Base-by-base conservation (phyloP, 2,888 invertebrate species). In the Empis livida region DNA sequence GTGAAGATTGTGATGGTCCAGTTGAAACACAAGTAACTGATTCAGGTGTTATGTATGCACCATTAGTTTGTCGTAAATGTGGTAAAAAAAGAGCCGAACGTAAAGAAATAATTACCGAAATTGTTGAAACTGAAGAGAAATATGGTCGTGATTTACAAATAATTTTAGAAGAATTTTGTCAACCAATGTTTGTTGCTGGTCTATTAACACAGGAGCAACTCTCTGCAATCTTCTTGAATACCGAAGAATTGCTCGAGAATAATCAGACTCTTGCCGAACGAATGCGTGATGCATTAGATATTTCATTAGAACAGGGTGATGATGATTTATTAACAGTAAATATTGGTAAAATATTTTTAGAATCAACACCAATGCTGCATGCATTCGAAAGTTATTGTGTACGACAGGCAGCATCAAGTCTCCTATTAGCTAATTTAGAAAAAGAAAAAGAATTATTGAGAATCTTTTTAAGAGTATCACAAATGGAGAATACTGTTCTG, bases 381-480 rank as follows among this genome's bases (percentile, higher is more conserved):
- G 91, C 91, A 35, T 96, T 95, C 67, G 93, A 94, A 71, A 88
- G 85, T 45, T 96, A 95, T 66, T 95, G 95, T 67, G 86, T 94
- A 32, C 80, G 92, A 55, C 94, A 94, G 77, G 92, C 90, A 45
- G 80, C 84, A 43, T 92, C 94, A 32, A 90, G 91, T 53, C 72
- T 92, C 46, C 73, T 93, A 38, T 70, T 95, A 54, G 89, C 92
- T 52, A 89, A 90, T 64, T 74, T 94, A 49, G 93, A 94, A 72
- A 91, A 92, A 70, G 94, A 95, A 64, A 93, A 93, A 68, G 94
- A 95, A 67, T 76, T 95, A 48, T 73, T 95, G 56, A 76, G 92
- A 66, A 92, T 95, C 70, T 96, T 95, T 71, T 76, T 96, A 49
- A 82, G 90, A 65, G 95, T 94, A 49, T 94, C 94, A 35, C 95